phyloP scores from a whole-genome alignment of 2,888 invertebrate species.

The Falcaria lacertinaria region DNA sequence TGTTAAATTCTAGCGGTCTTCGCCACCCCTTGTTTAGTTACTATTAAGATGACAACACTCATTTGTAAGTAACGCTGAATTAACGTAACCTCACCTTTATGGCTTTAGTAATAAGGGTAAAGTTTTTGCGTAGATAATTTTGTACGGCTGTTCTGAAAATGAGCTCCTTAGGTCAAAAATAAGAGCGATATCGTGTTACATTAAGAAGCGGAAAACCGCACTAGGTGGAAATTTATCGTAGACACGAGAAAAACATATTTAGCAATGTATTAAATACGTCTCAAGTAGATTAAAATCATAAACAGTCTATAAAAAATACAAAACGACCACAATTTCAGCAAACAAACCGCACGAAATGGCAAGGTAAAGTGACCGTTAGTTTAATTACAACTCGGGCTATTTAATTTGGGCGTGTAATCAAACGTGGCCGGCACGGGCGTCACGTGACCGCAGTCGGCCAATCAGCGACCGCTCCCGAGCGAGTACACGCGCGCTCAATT shows the following conservation, averaged over 20 bases:
- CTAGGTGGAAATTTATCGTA: no score
- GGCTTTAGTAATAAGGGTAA: background rate
- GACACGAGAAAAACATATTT: no score
- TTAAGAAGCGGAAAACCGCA: no score
- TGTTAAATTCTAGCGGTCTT: background rate
- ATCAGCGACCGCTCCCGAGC: slow-evolving; percentile 23
- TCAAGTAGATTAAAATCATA: no score
- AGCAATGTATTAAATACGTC: no score
- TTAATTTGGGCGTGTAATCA: slow-evolving; percentile 2
- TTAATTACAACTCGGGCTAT: background rate
- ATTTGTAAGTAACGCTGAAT: slow-evolving; percentile 13
- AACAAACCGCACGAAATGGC: background rate
- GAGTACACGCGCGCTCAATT: slow-evolving; percentile 31
- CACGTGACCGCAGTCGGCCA: slow-evolving; percentile 9
- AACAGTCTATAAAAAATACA: background rate
- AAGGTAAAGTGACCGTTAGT: background rate
- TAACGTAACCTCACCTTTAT: background rate
- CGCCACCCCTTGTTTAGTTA: slow-evolving; percentile 21
- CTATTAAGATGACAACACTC: slow-evolving; percentile 31
- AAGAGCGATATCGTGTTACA: no score
- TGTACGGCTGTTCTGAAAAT: no score
- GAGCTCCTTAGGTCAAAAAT: no score
- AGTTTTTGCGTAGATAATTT: background rate
- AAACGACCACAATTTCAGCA: no score
- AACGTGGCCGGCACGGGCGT: slow-evolving; percentile 1